A percentile compares a stretch with the other conserved stretches of the same genome.
These are phyloP conservation scores for Luscinia megarhynchos DNA, from an alignment of 2,797 vertebrate genomes.

Conservation along the genomic window DNA sequence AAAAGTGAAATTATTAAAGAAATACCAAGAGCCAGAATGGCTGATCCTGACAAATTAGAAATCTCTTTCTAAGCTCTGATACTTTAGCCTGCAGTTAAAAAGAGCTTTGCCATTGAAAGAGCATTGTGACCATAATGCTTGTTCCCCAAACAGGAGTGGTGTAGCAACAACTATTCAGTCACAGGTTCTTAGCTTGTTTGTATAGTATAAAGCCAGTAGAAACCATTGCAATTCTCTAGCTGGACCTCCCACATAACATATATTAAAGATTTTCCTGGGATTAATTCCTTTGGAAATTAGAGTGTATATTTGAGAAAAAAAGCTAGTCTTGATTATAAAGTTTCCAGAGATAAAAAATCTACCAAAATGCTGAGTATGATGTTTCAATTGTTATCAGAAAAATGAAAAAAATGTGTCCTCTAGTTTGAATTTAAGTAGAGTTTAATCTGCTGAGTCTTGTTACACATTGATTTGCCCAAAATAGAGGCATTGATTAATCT, in stretches of 20 bases:
- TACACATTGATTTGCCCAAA: not conserved
- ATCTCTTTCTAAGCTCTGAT: conserved; percentile 13
- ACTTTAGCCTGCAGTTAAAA: conserved; percentile 50
- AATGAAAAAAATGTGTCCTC: not conserved
- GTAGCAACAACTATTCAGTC: conserved; percentile 54
- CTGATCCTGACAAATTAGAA: conserved; percentile 17
- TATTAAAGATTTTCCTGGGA: conserved; percentile 21
- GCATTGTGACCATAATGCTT: conserved; percentile 48
- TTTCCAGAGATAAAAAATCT: conserved; percentile 10
- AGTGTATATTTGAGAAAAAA: not conserved
- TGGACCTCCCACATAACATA: conserved; percentile 57
- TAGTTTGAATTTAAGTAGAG: not conserved
- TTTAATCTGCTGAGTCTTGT: not conserved
- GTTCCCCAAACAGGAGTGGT: conserved; percentile 39
- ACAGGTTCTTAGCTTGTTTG: conserved; percentile 62
- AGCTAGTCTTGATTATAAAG: not conserved
- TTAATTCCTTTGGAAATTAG: conserved; percentile 25
- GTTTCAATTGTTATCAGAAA: not conserved
- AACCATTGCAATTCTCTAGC: conserved; percentile 41
- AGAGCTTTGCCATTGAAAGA: conserved; percentile 60
- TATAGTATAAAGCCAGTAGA: conserved; percentile 57
- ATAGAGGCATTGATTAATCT: not conserved
- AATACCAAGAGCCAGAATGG: not conserved
- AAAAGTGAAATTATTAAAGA: not conserved
- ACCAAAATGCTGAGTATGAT: not conserved